A percentile compares a stretch with the other conserved stretches of the same genome.
These are phyloP conservation scores for Gallinago undulata DNA, from an alignment of 2,113 vertebrate genomes.

Conservation along the genomic window DNA sequence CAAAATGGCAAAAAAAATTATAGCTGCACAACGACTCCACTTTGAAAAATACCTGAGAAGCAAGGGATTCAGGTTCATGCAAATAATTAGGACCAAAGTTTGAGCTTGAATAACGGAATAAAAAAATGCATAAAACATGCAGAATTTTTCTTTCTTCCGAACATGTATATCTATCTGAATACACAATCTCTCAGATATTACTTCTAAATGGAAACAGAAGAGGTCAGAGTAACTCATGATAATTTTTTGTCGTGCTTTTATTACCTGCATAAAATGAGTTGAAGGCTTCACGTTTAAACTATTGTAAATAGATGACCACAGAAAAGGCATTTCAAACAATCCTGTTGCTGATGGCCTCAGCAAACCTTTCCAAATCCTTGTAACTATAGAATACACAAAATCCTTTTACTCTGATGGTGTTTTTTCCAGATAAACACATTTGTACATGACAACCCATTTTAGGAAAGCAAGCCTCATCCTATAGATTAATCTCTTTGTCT, in stretches of 20 bases:
- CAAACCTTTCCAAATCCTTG: background rate
- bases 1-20: background rate
- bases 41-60: background rate
- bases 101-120: background rate
- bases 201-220: background rate
- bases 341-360: background rate
- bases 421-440: background rate
- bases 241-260: background rate
- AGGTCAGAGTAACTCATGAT: background rate
- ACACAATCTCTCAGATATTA: background rate
- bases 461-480: background rate
- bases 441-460: background rate
- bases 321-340: background rate
- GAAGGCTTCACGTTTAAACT: background rate
- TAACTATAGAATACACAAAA: background rate
- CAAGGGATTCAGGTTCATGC: background rate
- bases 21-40: background rate
- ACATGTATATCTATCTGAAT: background rate
- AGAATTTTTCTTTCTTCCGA: background rate
- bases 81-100: background rate
- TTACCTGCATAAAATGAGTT: background rate
- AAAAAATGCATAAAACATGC: background rate
- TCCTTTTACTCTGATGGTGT: background rate
- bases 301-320: background rate
- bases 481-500: background rate